A percentile compares a stretch with the other conserved stretches of the same genome.
These are phyloP conservation scores for Euura saliciscinereae DNA, from an alignment of 1,140 invertebrate species.

Conservation along the genomic window DNA sequence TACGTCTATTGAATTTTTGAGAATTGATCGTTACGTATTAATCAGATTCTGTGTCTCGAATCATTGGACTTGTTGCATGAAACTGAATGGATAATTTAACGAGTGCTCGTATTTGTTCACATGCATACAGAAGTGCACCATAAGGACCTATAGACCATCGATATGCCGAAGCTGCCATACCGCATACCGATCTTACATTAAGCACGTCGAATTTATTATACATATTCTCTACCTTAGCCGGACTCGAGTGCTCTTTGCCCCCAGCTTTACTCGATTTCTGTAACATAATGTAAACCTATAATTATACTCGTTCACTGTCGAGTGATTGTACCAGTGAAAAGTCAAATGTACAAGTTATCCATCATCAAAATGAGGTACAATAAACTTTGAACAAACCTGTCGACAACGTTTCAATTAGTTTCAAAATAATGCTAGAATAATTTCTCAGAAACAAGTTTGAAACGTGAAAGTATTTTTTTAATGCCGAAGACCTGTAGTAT, in stretches of 20 bases:
- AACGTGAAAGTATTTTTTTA: too few relatives aligned
- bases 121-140: not conserved
- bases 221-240: constrained; percentile 59
- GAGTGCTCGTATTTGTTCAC: not conserved
- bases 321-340: too few relatives aligned
- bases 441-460: too few relatives aligned
- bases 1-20: not conserved
- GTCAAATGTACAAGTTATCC: too few relatives aligned
- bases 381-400: too few relatives aligned
- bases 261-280: constrained; percentile 68
- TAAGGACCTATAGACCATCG: not conserved
- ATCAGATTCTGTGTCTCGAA: too few relatives aligned
- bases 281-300: constrained; percentile 52
- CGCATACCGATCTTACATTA: constrained; percentile 24
- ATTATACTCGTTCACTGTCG: not conserved
- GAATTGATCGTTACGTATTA: too few relatives aligned
- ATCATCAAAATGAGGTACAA: too few relatives aligned
- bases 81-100: not conserved
- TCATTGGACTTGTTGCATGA: too few relatives aligned
- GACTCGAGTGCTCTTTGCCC: constrained; percentile 64
- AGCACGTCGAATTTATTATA: constrained; percentile 28
- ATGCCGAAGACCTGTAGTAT: too few relatives aligned
- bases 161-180: constrained; percentile 24
- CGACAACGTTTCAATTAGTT: too few relatives aligned
- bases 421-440: too few relatives aligned